phyloP scores from a whole-genome alignment of 2,797 vertebrate genomes.

The Protonibea diacanthus region DNA sequence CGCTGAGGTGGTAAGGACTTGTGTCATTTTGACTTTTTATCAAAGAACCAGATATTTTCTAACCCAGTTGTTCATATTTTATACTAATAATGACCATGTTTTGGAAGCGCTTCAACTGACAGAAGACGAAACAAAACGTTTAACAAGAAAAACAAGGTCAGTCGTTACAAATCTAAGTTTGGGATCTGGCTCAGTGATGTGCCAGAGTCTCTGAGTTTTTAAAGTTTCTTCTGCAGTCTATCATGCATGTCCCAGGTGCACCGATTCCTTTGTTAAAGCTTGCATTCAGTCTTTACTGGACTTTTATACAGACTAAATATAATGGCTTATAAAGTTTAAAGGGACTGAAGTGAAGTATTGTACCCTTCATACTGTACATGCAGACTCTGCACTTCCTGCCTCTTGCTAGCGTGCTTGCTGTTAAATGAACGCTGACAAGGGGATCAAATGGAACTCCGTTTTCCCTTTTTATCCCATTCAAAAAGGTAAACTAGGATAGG shows the following conservation, averaged over 20 bases:
- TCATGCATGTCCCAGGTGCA: background rate
- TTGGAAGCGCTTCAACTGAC: background rate
- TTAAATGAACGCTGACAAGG: constrained; percentile 19
- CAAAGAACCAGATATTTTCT: background rate
- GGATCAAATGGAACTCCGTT: constrained; percentile 23
- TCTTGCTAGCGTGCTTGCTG: background rate
- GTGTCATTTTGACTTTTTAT: background rate
- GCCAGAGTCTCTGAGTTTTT: background rate
- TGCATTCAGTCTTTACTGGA: background rate
- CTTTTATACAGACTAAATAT: background rate
- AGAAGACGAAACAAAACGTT: background rate
- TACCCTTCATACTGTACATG: background rate
- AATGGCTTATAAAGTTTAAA: background rate
- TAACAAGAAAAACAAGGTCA: no score
- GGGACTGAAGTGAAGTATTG: background rate
- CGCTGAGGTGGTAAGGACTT: background rate
- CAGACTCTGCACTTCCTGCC: background rate
- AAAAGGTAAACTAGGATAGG: constrained; percentile 22
- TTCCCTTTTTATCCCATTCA: constrained; percentile 12
- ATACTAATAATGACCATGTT: background rate
- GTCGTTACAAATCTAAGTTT: background rate
- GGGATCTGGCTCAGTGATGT: background rate
- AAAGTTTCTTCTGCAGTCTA: background rate
- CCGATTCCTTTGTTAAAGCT: background rate
- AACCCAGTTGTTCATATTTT: background rate